Conservation (phyloP, 2,113 vertebrate species). For the Gobiocypris rarus region DNA sequence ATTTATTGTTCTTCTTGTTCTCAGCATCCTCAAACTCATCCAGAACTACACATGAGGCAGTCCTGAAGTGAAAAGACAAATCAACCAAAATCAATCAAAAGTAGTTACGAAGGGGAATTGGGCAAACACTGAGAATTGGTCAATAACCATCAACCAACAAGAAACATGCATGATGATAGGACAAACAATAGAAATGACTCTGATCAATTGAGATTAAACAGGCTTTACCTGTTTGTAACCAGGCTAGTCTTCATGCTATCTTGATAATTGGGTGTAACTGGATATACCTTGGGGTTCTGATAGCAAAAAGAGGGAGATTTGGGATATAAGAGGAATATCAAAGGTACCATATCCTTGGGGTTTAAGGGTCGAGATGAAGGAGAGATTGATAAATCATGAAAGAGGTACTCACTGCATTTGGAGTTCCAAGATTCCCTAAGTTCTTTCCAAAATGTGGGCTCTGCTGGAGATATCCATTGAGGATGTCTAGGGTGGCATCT, state of each 20-base stretch:
- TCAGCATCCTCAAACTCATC: constrained; percentile 75
- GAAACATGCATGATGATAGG: neutral
- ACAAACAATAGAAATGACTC: neutral
- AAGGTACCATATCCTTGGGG: constrained; percentile 25
- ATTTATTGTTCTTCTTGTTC: constrained; percentile 73
- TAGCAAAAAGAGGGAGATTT: constrained; percentile 9
- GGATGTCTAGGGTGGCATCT: constrained; percentile 68
- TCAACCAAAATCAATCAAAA: neutral
- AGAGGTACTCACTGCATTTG: constrained; percentile 81
- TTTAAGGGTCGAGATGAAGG: neutral
- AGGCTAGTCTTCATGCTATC: constrained; percentile 78
- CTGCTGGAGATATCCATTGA: constrained; percentile 73
- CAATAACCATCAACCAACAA: neutral
- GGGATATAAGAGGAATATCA: neutral
- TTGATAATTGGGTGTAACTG: constrained; percentile 81
- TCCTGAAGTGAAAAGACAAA: constrained; percentile 54
- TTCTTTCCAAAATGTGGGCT: constrained; percentile 57
- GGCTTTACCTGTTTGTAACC: constrained; percentile 77
- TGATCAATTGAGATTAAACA: neutral
- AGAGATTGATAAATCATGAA: neutral
- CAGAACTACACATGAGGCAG: constrained; percentile 56
- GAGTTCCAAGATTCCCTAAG: constrained; percentile 74
- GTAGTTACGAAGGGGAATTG: neutral
- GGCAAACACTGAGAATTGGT: neutral
- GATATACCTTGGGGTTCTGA: constrained; percentile 87